Evolutionary conservation across 2,888 invertebrate genomes (phyloP).

Genomic region (Nesidiocoris tenuis): DNA sequence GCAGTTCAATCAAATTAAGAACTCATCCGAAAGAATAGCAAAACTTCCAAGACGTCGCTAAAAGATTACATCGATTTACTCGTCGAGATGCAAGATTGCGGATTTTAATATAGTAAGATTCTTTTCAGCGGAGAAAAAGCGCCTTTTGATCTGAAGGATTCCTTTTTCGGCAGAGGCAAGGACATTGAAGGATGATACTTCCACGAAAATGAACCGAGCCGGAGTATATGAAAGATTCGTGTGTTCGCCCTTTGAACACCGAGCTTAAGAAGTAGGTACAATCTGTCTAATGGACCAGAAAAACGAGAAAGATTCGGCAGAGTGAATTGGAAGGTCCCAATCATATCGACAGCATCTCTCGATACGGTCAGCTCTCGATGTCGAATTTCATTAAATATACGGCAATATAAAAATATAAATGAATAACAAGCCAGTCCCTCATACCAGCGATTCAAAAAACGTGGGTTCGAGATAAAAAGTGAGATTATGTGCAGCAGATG

Average conservation of each 20-base stretch:
- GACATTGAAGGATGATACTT: background rate
- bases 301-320: background rate
- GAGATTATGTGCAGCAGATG: conserved; percentile 38
- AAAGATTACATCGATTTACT: no score
- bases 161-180: background rate
- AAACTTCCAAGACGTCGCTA: no score
- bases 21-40: no score
- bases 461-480: conserved; percentile 11
- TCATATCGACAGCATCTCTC: no score
- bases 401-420: conserved; percentile 1
- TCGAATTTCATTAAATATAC: conserved; percentile 1
- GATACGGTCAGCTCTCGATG: no score
- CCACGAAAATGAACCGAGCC: background rate
- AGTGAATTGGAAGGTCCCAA: no score
- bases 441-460: background rate
- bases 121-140: no score
- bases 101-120: no score
- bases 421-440: background rate
- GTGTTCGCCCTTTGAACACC: background rate
- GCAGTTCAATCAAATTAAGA: no score
- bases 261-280: background rate
- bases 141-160: background rate
- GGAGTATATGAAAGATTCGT: background rate
- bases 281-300: background rate
- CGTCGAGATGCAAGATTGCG: no score